A percentile compares a stretch with the other conserved stretches of the same genome.
phyloP scores from a whole-genome alignment of 2,797 vertebrate genomes.

The Eulemur mongoz region DNA sequence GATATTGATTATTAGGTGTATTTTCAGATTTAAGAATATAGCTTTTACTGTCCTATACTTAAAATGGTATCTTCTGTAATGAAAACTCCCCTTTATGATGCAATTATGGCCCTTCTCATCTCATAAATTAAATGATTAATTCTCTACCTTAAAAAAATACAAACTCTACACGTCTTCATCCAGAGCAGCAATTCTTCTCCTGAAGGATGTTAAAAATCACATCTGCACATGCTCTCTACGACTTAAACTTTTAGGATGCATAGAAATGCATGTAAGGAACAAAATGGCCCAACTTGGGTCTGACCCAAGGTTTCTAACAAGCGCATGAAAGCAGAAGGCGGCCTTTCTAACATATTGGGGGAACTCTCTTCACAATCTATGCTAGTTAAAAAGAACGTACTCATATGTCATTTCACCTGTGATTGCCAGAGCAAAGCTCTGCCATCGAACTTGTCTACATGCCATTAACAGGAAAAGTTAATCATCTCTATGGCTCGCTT shows the following conservation, averaged over 20 bases:
- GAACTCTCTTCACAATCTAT: not conserved
- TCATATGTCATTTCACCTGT: not conserved
- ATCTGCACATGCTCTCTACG: not conserved
- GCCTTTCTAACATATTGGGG: not conserved
- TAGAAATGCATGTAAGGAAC: not conserved
- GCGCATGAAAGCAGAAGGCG: not conserved
- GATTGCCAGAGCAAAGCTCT: not conserved
- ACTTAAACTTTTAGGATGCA: not conserved
- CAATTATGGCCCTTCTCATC: not conserved
- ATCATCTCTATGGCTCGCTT: not conserved
- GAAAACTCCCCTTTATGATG: not conserved
- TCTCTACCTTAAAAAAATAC: not conserved
- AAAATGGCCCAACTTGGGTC: not conserved
- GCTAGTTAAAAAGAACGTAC: not conserved
- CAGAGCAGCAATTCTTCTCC: not conserved
- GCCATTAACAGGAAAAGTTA: not conserved
- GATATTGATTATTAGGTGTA: not conserved
- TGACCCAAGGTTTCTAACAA: not conserved
- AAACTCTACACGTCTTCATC: not conserved
- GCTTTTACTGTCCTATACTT: not conserved
- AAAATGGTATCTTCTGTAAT: not conserved
- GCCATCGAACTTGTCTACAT: not conserved
- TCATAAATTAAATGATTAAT: not conserved
- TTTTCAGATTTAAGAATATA: not conserved
- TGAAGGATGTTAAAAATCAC: not conserved